Percentiles rank a stretch among this genome's conserved stretches.
phyloP scores from a whole-genome alignment of 2,113 vertebrate genomes.

The Leptobrachium leishanense region DNA sequence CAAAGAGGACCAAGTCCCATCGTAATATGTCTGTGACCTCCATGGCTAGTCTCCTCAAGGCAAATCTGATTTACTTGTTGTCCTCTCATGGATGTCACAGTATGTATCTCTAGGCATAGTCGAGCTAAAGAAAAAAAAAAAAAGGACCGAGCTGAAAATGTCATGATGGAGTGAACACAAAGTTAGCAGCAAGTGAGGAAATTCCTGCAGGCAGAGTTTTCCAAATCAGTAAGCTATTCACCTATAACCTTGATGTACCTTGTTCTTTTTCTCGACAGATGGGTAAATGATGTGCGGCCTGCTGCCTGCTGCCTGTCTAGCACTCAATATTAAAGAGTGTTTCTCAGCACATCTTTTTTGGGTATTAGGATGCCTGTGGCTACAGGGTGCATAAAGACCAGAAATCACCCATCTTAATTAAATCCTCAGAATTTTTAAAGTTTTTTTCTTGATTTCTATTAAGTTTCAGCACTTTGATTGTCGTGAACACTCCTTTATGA shows the following conservation, averaged over 20 bases:
- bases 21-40: slow-evolving; percentile 14
- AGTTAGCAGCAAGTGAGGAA: slow-evolving; percentile 4
- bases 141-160: slow-evolving; percentile 8
- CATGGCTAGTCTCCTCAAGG: not conserved
- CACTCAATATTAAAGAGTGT: slow-evolving; percentile 1
- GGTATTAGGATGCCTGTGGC: not conserved
- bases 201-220: slow-evolving; percentile 37
- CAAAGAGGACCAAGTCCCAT: not conserved
- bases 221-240: slow-evolving; percentile 30
- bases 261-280: slow-evolving; percentile 28
- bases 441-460: too few relatives aligned
- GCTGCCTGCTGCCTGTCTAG: slow-evolving; percentile 4
- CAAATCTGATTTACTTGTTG: slow-evolving; percentile 8
- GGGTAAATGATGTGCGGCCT: slow-evolving; percentile 19
- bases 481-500: too few relatives aligned
- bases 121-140: slow-evolving; percentile 9
- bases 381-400: not conserved
- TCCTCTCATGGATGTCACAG: not conserved
- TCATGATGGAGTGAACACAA: slow-evolving; percentile 12
- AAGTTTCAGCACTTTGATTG: too few relatives aligned
- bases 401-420: too few relatives aligned
- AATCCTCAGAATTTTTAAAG: too few relatives aligned
- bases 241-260: slow-evolving; percentile 36
- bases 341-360: slow-evolving; percentile 1
- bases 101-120: slow-evolving; percentile 6